Base-by-base conservation (phyloP, 2,113 vertebrate species). In the Myrmecobius fasciatus region DNA sequence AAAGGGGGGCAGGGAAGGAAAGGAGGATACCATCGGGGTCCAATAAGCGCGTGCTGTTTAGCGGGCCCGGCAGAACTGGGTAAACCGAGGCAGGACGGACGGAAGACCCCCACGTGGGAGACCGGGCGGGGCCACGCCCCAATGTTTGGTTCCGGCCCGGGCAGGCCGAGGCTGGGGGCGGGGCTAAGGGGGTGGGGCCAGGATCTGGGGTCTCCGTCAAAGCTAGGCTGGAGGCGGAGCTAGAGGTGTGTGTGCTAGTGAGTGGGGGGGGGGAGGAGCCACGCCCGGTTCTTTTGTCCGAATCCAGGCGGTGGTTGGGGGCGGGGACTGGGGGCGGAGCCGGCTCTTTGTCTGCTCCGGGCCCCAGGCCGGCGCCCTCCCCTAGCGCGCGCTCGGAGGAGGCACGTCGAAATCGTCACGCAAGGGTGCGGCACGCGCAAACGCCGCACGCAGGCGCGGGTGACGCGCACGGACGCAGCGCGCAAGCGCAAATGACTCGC, bases 401-500 rank as follows among this genome's bases (percentile, higher is more conserved):
- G 31, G n/a, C 1, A 2, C 91, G 91, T 91, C 89, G 95, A 96
- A 93, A 92, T 95, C 24, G 51, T 75, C 91, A 96, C 53, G 97
- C 88, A 49, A 47, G 0, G 12, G 10, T 0, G 12, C 10, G 49
- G 9, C 9, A 2, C n/a, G n/a, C 36, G 9, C 43, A 24, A 5
- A 53, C 14, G 14, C 14, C 0, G 52, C 10, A 31, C 93, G 97
- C 98, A 92, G 93, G 96, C 97, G 96, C 96, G 0, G 9, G 25
- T 51, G 49, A 51, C 48, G 94, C 53, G 97, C 88, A 51, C 49
- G 0, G 12, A 3, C 0, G 67, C 67, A 24, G n/a, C n/a, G 6
- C 93, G 97, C 98, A 94, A 92, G 97, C 97, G 96, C 96, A 0
- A 5, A 17, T 46, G 36, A 5, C 12, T 43, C 10, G 51, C 17